phyloP scores from a whole-genome alignment of 2,888 invertebrate genomes.

The Scelioninae gen. 2 region DNA sequence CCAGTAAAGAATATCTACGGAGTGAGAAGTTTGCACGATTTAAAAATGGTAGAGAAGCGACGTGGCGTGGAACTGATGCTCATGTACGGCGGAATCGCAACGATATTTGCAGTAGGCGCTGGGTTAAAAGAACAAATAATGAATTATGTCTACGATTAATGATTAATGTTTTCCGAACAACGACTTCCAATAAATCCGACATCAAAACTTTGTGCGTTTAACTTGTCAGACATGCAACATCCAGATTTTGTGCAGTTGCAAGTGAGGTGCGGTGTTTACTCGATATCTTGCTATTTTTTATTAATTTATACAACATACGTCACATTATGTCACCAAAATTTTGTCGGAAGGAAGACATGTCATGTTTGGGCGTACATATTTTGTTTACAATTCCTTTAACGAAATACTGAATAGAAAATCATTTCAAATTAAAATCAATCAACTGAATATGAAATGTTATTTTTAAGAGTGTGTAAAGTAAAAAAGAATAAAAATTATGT shows the following conservation, averaged over 20 bases:
- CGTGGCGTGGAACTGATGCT: constrained; percentile 62
- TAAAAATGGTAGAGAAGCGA: constrained; percentile 66
- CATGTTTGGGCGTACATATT: no score
- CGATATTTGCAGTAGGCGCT: constrained; percentile 64
- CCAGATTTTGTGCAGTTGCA: constrained; percentile 24
- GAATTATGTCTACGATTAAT: constrained; percentile 58
- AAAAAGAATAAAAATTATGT: no score
- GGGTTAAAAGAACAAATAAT: constrained; percentile 59
- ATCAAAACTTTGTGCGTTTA: constrained; percentile 23
- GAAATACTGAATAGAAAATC: no score
- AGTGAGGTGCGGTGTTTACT: not conserved
- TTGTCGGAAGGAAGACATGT: no score
- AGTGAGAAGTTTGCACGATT: constrained; percentile 68
- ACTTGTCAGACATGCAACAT: constrained; percentile 43
- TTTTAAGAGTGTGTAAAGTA: no score
- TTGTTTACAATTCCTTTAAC: no score
- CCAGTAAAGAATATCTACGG: constrained; percentile 74
- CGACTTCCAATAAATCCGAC: constrained; percentile 38
- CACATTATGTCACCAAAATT: no score
- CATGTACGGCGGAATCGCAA: constrained; percentile 62
- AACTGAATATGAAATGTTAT: no score
- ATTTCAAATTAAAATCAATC: no score
- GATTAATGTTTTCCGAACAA: no score
- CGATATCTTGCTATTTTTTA: not conserved
- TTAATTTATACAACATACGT: no score